Conservation (phyloP, 2,888 invertebrate species). For the Plebejus argus region DNA sequence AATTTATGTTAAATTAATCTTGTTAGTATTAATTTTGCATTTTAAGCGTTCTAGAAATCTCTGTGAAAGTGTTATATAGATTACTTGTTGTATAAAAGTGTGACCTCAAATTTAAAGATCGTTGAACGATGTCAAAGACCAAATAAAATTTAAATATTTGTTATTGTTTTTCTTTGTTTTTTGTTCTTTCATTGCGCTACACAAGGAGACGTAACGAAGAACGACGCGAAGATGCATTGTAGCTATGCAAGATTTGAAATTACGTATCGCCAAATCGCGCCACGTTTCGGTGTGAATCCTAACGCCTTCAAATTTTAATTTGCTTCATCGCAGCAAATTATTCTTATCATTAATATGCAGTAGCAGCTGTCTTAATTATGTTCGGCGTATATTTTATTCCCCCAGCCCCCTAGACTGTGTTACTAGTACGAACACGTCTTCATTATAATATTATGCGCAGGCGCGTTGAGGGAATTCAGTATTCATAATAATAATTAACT, state of each 20-base stretch:
- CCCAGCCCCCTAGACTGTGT: not conserved
- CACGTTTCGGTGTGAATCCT: too few relatives aligned
- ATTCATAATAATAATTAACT: not conserved
- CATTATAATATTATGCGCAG: conserved; percentile 1
- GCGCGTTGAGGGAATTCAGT: not conserved
- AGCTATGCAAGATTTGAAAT: not conserved
- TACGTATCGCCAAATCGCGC: too few relatives aligned
- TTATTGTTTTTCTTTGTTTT: not conserved
- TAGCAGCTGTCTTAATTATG: not conserved
- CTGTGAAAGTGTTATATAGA: not conserved
- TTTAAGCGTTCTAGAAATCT: not conserved
- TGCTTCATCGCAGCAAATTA: not conserved
- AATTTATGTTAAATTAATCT: conserved; percentile 16
- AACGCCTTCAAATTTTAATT: not conserved
- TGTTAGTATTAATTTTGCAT: conserved; percentile 3
- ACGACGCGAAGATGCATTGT: not conserved
- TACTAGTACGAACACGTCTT: not conserved
- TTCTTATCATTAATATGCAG: not conserved
- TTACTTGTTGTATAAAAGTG: not conserved
- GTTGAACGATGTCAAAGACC: not conserved
- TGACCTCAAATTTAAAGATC: not conserved
- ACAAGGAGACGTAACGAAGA: not conserved
- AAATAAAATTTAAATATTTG: conserved; percentile 14
- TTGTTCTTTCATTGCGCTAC: not conserved
- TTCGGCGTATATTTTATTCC: conserved; percentile 5